phyloP scores from a whole-genome alignment of 2,888 invertebrate species.

The Brenthis ino region DNA sequence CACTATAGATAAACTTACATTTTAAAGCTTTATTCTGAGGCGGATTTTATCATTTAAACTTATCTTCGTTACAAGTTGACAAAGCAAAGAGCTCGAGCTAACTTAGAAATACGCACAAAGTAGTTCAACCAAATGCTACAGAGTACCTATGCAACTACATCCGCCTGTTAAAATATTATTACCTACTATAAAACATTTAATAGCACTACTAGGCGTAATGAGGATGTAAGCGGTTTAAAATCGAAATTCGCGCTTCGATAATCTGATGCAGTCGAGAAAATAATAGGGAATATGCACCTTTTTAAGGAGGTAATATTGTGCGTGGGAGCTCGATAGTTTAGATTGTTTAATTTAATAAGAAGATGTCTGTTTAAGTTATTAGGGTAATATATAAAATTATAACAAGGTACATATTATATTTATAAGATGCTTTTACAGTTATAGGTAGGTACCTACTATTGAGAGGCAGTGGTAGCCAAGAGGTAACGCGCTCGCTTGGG shows the following conservation, averaged over 20 bases:
- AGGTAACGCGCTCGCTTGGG: too few relatives aligned
- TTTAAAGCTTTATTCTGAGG: constrained; percentile 15
- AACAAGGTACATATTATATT: too few relatives aligned
- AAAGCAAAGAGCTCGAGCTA: background rate
- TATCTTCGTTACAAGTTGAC: constrained; percentile 9
- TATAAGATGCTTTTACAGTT: too few relatives aligned
- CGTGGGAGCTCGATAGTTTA: too few relatives aligned
- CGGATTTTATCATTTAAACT: background rate
- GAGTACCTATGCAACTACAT: constrained; percentile 6
- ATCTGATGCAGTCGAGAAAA: background rate
- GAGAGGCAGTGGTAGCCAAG: too few relatives aligned
- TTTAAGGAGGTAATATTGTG: background rate
- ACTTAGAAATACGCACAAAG: constrained; percentile 10
- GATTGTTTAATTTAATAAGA: too few relatives aligned
- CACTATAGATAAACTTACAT: constrained; percentile 18
- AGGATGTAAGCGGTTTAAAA: constrained; percentile 11
- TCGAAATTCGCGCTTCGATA: background rate
- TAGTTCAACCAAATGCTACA: constrained; percentile 16
- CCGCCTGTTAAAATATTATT: constrained; percentile 10
- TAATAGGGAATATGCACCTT: background rate
- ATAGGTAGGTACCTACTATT: too few relatives aligned
- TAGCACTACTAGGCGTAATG: constrained; percentile 1
- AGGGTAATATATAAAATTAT: too few relatives aligned
- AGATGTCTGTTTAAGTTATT: too few relatives aligned
- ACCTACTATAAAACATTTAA: constrained; percentile 9